phyloP scores from a whole-genome alignment of 1,140 invertebrate genomes.

The Formica exsecta region DNA sequence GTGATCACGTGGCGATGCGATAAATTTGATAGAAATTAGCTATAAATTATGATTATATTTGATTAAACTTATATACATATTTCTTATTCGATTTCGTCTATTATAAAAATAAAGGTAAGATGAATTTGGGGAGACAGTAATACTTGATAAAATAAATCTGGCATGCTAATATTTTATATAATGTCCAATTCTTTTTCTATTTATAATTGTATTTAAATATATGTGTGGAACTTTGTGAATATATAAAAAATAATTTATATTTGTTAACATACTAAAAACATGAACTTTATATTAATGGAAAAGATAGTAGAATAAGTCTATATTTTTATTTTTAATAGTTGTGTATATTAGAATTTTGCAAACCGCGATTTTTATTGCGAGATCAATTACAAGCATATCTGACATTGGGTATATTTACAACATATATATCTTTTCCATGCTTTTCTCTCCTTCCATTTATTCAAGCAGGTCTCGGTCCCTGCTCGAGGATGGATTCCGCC shows the following conservation, averaged over 20 bases:
- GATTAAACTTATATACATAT: not conserved
- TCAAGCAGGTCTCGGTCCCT: slow-evolving; percentile 60
- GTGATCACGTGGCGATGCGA: slow-evolving; percentile 59
- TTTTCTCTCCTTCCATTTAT: slow-evolving; percentile 74
- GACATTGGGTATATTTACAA: slow-evolving; percentile 43
- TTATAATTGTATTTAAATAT: slow-evolving; percentile 22
- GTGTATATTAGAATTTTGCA: not conserved
- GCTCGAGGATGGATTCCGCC: slow-evolving; percentile 67
- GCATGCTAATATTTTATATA: not conserved
- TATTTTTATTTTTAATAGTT: not conserved
- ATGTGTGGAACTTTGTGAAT: not conserved
- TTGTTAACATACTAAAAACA: not conserved
- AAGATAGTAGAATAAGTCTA: not conserved
- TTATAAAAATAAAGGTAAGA: not conserved
- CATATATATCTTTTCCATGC: slow-evolving; percentile 18
- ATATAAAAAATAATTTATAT: not conserved
- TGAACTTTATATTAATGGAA: not conserved
- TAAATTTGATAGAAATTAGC: slow-evolving; percentile 54
- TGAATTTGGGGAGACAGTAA: not conserved
- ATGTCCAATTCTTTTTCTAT: not conserved
- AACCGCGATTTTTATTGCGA: slow-evolving; percentile 66
- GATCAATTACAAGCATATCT: slow-evolving; percentile 80
- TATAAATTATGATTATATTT: slow-evolving; percentile 3
- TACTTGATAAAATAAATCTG: not conserved
- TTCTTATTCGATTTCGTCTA: not conserved